Conservation (phyloP, 1,140 invertebrate genomes). For the Prorops nasuta region DNA sequence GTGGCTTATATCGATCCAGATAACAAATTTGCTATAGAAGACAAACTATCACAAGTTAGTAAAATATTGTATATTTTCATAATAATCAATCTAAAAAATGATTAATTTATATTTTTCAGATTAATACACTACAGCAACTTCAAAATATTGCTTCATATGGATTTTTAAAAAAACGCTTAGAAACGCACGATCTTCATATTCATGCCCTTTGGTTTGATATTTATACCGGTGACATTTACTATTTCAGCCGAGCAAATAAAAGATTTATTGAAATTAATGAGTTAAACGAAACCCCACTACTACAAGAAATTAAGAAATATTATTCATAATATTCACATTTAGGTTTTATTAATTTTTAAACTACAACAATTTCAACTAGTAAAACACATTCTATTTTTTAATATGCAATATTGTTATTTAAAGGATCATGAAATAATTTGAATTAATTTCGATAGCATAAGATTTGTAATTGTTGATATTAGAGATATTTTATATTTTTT, state of each 20-base stretch:
- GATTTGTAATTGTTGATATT: no score
- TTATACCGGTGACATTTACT: constrained; percentile 93
- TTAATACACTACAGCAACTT: constrained; percentile 91
- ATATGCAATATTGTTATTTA: background rate
- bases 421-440: background rate
- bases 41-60: constrained; percentile 88
- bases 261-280: constrained; percentile 84
- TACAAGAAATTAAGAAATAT: constrained; percentile 76
- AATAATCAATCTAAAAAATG: constrained; percentile 4
- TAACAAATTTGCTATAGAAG: constrained; percentile 82
- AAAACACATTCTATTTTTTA: no score
- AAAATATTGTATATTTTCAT: background rate
- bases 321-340: constrained; percentile 63
- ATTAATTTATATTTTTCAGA: constrained; percentile 56
- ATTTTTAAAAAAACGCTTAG: constrained; percentile 81
- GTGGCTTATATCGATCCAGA: constrained; percentile 93
- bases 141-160: constrained; percentile 94
- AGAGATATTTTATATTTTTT: no score
- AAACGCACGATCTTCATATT: constrained; percentile 80
- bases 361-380: no score
- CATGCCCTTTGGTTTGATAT: constrained; percentile 97
- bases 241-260: constrained; percentile 84
- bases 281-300: constrained; percentile 68
- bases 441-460: no score
- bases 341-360: background rate